Evolutionary conservation across 1,140 invertebrate genomes (phyloP), one percentile per base, ranked within the genome.

Genomic region (Aphaenogaster rudis): DNA sequence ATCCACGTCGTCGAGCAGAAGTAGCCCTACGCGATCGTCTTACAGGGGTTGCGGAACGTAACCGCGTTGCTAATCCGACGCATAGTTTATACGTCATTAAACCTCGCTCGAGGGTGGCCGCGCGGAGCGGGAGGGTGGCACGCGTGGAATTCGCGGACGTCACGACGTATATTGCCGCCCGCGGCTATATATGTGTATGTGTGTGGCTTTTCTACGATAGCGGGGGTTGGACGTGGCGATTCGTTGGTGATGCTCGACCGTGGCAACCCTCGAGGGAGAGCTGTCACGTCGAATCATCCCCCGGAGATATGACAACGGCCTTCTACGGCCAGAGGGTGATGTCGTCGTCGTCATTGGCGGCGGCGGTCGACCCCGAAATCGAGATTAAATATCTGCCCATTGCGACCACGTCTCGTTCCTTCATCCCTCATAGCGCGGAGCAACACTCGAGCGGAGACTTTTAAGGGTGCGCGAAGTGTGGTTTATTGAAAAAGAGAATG

Each of bases 51-150:
- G 78, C 72, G 59, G 79, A 87, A 59, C 39, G 74, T 86, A 88
- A 91, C 82, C 86, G 90, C 92, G 92, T 93, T 90, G 93, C 93
- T 95, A 95, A 95, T 95, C 94, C 94, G 88, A 87, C 94, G 94
- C 94, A 95, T 95, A 95, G 94, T 95, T 95, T 95, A 95, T 95
- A 95, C 94, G 94, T 95, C 94, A 95, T 95, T 95, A 95, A 95
- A 94, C 93, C 91, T 91, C 87, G 90, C 90, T 88, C 72, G 85
- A 88, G 88, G 90, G 90, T 84, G 71, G 64, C 48, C 78, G 81
- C 42, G 42, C 42, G 81, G 84, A 91, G 92, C 74, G 90, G 76
- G 77, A 86, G 87, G 88, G 90, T 86, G 93, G 94, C 93, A 93
- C 92, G 94, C 93, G 91, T 88, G 93, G 94, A 94, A 94, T 94